Base-by-base conservation (phyloP, 2,888 invertebrate species). In the Silvanus unidentatus region DNA sequence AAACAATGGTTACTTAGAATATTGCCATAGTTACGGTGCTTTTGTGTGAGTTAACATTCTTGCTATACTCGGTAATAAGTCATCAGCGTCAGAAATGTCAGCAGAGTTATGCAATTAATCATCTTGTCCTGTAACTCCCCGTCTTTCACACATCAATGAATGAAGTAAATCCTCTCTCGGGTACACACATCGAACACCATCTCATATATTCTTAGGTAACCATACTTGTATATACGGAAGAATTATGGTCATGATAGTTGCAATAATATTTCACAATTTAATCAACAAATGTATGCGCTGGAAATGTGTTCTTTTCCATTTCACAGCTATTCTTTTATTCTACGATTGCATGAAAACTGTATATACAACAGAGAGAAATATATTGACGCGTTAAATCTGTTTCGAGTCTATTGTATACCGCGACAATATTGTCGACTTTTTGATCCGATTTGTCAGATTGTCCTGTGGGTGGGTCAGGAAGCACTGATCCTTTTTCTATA, bases 361-460 rank as follows among this genome's bases (percentile, higher is more conserved):
- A 22, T 22, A 37, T 13, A n/a, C n/a, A n/a, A n/a, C n/a, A n/a
- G n/a, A n/a, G n/a, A 57, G 54, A 56, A 59, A 62, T 56, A 63
- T 60, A 66, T 60, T 63, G 66, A 67, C 62, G 68, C 64, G 67
- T 66, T 63, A 68, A 69, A 67, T 69, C 65, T 63, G 66, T 62
- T 60, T 50, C 59, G 53, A 63, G 65, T 64, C 68, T 57, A 69
- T 71, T 70, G 69, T 70, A 64, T 62, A 64, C 62, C 64, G 63
- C 66, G 62, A 71, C 72, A 72, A 72, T 71, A 71, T 72, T 71
- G 70, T 71, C 73, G 73, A 73, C 72, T 73, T 72, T 70, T 72
- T 71, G 71, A 73, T 73, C 72, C 72, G 73, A 72, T 73, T 73
- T 73, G 72, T 71, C 70, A 66, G 65, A 70, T 69, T 67, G 67